Percentiles rank a stretch among this genome's conserved stretches.
These are phyloP conservation scores for Cephonodes hylas DNA, from an alignment of 2,888 invertebrate species.

Conservation along the genomic window DNA sequence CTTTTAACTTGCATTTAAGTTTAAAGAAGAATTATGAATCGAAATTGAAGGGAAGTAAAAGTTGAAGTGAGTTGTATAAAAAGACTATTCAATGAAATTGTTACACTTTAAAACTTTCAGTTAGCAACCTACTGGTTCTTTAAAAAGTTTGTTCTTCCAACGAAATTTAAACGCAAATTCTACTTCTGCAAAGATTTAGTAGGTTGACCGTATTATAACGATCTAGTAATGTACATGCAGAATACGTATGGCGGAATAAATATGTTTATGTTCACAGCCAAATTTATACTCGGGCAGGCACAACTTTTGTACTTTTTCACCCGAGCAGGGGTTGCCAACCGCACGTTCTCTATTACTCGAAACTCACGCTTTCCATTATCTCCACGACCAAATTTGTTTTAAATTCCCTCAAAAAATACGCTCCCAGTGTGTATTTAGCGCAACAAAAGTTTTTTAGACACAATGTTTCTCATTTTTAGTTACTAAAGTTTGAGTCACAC, in stretches of 20 bases:
- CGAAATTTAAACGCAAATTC: neutral
- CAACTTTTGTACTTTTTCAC: conserved; percentile 78
- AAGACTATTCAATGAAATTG: conserved; percentile 24
- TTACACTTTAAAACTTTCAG: conserved; percentile 12
- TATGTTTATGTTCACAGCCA: conserved; percentile 37
- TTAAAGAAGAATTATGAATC: conserved; percentile 65
- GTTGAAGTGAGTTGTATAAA: conserved; percentile 43
- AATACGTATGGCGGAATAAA: conserved; percentile 28
- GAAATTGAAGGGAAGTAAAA: conserved; percentile 60
- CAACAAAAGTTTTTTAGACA: conserved; percentile 44
- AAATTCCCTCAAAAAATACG: conserved; percentile 60
- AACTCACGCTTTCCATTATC: conserved; percentile 76
- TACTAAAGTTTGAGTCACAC: conserved; percentile 34
- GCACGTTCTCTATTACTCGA: conserved; percentile 71
- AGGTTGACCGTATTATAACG: neutral
- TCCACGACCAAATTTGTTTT: conserved; percentile 70
- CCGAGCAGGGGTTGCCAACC: conserved; percentile 66
- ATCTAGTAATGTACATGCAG: conserved; percentile 2
- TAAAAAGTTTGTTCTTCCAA: neutral
- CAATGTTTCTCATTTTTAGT: conserved; percentile 39
- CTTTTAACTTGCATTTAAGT: conserved; percentile 70
- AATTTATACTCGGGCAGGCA: conserved; percentile 48
- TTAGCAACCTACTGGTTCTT: conserved; percentile 11
- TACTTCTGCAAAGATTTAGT: neutral
- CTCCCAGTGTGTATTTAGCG: conserved; percentile 48